A percentile compares a stretch with the other conserved stretches of the same genome.
Conservation (phyloP, 2,888 invertebrate species). For the Heliconius hortense region DNA sequence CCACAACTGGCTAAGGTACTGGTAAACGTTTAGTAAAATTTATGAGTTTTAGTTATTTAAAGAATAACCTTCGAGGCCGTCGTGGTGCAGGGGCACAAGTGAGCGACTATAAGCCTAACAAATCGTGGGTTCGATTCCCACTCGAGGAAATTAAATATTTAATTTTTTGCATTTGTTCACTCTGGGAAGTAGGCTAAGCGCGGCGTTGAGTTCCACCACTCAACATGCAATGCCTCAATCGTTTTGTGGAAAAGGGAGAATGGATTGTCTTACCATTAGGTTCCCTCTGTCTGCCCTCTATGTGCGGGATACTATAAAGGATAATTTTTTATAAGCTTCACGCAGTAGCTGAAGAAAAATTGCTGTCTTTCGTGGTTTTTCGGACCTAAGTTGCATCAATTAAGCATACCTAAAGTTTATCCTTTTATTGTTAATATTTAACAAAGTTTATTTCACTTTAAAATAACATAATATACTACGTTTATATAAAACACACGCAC, state of each 20-base stretch:
- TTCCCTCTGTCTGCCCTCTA: background rate
- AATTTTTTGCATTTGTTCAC: background rate
- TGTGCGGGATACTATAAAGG: background rate
- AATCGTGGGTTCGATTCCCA: background rate
- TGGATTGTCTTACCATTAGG: background rate
- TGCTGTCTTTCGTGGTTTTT: background rate
- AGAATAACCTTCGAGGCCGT: no score
- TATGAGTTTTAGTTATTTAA: no score
- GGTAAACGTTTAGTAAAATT: no score
- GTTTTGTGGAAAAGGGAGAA: background rate
- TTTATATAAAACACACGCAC: no score
- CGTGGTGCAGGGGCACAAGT: background rate
- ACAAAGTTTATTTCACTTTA: background rate
- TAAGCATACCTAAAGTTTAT: no score
- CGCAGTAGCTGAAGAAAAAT: no score
- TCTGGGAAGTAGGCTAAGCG: background rate
- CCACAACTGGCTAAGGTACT: no score
- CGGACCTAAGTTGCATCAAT: no score
- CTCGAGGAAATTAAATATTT: background rate
- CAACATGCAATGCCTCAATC: background rate
- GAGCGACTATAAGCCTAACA: background rate
- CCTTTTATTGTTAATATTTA: background rate
- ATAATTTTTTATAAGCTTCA: no score
- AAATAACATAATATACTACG: background rate
- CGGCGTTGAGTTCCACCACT: background rate